Base-by-base conservation (phyloP, 1,140 invertebrate species). In the Papilio dardanus region DNA sequence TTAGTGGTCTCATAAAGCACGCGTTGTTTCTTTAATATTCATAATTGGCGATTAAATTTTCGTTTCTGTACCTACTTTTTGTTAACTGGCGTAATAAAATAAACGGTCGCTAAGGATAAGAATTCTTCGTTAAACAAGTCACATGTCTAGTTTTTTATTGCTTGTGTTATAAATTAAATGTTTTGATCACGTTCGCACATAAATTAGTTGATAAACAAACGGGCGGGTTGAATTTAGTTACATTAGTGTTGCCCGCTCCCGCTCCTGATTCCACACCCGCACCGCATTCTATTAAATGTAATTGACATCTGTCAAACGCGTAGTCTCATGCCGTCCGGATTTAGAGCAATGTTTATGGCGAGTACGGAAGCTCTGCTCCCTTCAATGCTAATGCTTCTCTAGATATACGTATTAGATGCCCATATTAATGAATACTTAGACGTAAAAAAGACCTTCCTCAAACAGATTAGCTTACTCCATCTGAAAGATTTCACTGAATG, bases 241-340 rank as follows among this genome's bases (percentile, higher is more conserved):
- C 42, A 84, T 79, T 80, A 84, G 71, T 79, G 76, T 75, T 74
- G 73, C 78, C 58, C 71, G 78, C 76, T 75, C 77, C n/a, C n/a
- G n/a, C n/a, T n/a, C n/a, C n/a, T n/a, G n/a, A n/a, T n/a, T n/a
- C n/a, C n/a, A n/a, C n/a, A n/a, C n/a, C n/a, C n/a, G n/a, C n/a
- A n/a, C n/a, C 74, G 81, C 77, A 80, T 81, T 87, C 12, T 62
- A 62, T 62, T 62, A 62, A 71, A 28, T 77, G 77, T 83, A 85
- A 91, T 93, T 90, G 88, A 89, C 88, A 86, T 85, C 76, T 90
- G 86, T 91, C 89, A 92, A 88, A 91, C 83, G 79, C 71, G 74
- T 79, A 67, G 74, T 81, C 80, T 79, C 76, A 77, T 79, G 78
- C 75, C 50, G 80, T 83, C 86, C 88, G 86, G 79, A 87, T 91